Evolutionary conservation across 1,140 invertebrate genomes (phyloP).

Genomic region (Popillia japonica): DNA sequence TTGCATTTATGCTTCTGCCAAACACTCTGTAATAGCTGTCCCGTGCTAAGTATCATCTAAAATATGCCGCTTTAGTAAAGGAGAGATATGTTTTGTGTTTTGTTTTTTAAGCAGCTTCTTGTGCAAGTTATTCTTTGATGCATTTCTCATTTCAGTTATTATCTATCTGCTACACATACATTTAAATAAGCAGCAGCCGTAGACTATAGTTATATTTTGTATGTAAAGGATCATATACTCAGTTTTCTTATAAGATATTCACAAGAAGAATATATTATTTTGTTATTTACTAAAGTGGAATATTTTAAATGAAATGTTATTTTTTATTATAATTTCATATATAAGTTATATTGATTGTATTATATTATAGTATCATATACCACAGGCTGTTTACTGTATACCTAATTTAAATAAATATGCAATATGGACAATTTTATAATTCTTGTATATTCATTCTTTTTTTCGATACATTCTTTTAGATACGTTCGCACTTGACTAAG

Average conservation of each 20-base stretch:
- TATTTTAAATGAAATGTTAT: constrained; percentile 44
- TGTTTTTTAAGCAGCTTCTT: neutral
- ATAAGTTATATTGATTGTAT: constrained; percentile 48
- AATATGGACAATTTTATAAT: constrained; percentile 51
- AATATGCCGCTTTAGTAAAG: constrained; percentile 31
- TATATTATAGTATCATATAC: constrained; percentile 50
- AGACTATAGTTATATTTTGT: constrained; percentile 33
- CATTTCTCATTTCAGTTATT: constrained; percentile 28
- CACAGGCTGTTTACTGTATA: constrained; percentile 56
- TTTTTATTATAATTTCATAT: constrained; percentile 45
- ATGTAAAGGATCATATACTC: constrained; percentile 38
- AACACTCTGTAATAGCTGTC: constrained; percentile 45
- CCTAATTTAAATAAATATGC: constrained; percentile 57
- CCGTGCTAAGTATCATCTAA: constrained; percentile 40
- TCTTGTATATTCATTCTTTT: constrained; percentile 43
- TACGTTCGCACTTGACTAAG: constrained; percentile 38
- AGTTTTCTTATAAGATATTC: constrained; percentile 35
- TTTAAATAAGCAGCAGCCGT: constrained; percentile 30
- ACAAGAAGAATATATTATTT: constrained; percentile 42
- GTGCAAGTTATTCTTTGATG: neutral
- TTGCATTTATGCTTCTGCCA: constrained; percentile 50
- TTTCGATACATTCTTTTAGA: constrained; percentile 35
- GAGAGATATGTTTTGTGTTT: constrained; percentile 13
- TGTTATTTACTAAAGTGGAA: constrained; percentile 43
- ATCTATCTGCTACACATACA: constrained; percentile 6